phyloP scores from a whole-genome alignment of 1,140 invertebrate species.

The Lucilia cuprina region DNA sequence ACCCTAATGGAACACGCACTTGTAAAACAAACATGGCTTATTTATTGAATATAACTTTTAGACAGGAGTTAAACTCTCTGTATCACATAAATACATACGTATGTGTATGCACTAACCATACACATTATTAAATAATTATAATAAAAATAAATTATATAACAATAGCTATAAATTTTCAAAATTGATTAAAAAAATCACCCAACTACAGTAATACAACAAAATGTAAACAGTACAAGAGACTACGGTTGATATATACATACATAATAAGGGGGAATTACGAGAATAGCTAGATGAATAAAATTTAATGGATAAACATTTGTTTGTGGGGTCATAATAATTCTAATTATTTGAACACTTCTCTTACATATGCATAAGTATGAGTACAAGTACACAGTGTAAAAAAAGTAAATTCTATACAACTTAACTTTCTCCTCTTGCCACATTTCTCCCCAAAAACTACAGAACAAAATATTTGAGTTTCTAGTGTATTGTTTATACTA shows the following conservation, averaged over 20 bases:
- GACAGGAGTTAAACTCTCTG: not conserved
- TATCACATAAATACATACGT: not conserved
- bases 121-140: constrained; percentile 1
- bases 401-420: too few relatives aligned
- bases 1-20: too few relatives aligned
- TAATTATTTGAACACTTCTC: not conserved
- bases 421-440: too few relatives aligned
- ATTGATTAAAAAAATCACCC: not conserved
- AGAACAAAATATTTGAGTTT: too few relatives aligned
- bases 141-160: not conserved
- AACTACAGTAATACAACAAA: not conserved
- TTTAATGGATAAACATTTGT: not conserved
- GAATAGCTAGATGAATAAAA: not conserved
- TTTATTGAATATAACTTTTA: not conserved
- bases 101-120: not conserved
- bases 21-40: too few relatives aligned
- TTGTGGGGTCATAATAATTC: not conserved
- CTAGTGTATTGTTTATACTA: too few relatives aligned
- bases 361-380: too few relatives aligned
- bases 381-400: too few relatives aligned
- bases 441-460: too few relatives aligned
- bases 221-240: too few relatives aligned
- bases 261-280: too few relatives aligned
- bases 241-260: too few relatives aligned
- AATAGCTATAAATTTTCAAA: constrained; percentile 2